phyloP scores from a whole-genome alignment of 2,888 invertebrate genomes.

The Agrotis puta region DNA sequence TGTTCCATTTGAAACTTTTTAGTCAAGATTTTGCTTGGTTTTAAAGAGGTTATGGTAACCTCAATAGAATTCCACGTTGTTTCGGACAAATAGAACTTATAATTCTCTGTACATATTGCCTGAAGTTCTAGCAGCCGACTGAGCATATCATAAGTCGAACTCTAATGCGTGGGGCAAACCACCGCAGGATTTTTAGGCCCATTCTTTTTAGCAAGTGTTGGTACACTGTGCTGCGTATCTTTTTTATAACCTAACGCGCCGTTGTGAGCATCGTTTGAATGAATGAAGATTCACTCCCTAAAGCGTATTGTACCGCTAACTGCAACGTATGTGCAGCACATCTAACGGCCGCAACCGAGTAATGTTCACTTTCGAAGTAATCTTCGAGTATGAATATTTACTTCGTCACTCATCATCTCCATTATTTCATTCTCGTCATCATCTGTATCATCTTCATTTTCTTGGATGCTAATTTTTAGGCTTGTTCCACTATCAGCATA shows the following conservation, averaged over 20 bases:
- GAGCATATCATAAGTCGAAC: constrained; percentile 2
- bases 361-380: constrained; percentile 2
- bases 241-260: not conserved
- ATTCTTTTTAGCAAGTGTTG: not conserved
- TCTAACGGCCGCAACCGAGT: constrained; percentile 1
- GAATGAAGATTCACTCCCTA: not conserved
- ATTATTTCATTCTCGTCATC: constrained; percentile 6
- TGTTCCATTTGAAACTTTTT: constrained; percentile 1
- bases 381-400: constrained; percentile 5
- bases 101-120: not conserved
- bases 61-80: constrained; percentile 11
- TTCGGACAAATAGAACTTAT: not conserved
- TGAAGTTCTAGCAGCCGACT: not conserved
- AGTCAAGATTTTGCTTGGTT: not conserved
- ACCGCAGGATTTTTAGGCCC: constrained; percentile 6
- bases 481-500: constrained; percentile 2
- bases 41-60: not conserved
- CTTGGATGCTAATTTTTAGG: not conserved
- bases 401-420: not conserved
- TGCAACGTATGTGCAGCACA: constrained; percentile 13
- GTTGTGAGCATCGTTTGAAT: not conserved
- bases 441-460: constrained; percentile 1
- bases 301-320: not conserved
- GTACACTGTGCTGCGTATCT: not conserved
- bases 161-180: constrained; percentile 1